Evolutionary conservation across 2,888 invertebrate species (phyloP).

Genomic region (Campoletis raptor): DNA sequence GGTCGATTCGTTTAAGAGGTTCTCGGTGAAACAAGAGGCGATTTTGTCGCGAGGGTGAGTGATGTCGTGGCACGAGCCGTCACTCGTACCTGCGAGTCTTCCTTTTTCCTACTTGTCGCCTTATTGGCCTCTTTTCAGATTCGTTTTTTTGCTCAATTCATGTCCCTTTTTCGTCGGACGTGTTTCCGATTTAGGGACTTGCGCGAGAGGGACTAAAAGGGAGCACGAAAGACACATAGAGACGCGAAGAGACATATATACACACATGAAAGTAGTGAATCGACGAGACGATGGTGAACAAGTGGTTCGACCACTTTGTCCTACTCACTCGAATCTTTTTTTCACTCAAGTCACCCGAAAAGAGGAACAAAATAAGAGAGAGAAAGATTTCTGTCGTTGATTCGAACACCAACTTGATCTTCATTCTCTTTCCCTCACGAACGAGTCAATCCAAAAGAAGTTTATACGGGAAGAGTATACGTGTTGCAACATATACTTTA

Average conservation of each 20-base stretch:
- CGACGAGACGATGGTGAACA: conserved; percentile 73
- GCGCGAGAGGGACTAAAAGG: conserved; percentile 10
- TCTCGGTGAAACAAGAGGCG: conserved; percentile 66
- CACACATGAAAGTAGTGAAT: conserved; percentile 37
- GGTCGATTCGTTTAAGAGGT: conserved; percentile 71
- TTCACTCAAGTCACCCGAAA: conserved; percentile 38
- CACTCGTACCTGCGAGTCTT: conserved; percentile 68
- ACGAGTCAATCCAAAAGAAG: conserved; percentile 68
- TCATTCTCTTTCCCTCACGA: conserved; percentile 39
- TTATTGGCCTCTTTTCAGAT: conserved; percentile 52
- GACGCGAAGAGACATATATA: background rate
- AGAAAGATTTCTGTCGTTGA: conserved; percentile 54
- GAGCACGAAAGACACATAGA: conserved; percentile 7
- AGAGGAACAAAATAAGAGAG: conserved; percentile 18
- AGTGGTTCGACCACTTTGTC: conserved; percentile 84
- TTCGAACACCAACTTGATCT: conserved; percentile 49
- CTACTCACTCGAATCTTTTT: conserved; percentile 71
- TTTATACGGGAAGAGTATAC: conserved; percentile 29
- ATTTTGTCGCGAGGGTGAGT: conserved; percentile 74
- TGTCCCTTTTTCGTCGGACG: conserved; percentile 41
- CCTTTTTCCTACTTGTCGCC: conserved; percentile 44
- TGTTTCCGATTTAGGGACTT: conserved; percentile 18
- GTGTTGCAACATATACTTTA: conserved; percentile 69
- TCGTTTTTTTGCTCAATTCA: conserved; percentile 50
- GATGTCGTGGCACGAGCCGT: conserved; percentile 76